Conservation (phyloP, 92 coral and sea anemone genomes). For the Porites divaricata region DNA sequence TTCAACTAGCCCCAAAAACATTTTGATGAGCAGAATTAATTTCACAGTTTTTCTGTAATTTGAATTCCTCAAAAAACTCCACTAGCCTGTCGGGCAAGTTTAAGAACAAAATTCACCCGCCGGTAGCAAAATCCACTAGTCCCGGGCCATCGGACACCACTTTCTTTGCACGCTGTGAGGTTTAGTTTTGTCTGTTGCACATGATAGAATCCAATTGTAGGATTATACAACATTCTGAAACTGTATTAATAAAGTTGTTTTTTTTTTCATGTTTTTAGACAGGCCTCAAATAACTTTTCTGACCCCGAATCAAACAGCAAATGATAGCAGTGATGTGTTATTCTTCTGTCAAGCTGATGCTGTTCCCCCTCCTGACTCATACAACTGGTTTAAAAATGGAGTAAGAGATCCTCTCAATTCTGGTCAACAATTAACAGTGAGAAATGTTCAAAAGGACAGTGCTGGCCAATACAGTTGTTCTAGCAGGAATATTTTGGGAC, state of each 20-base stretch:
- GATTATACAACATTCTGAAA: neutral
- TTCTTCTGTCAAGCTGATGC: conserved; percentile 51
- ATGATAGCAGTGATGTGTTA: conserved; percentile 21
- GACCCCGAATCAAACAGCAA: conserved; percentile 27
- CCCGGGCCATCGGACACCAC: too few species aligned
- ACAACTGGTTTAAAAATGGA: conserved; percentile 53
- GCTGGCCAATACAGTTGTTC: conserved; percentile 72
- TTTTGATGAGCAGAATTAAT: too few species aligned
- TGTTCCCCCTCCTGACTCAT: conserved; percentile 27
- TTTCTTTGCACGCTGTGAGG: too few species aligned
- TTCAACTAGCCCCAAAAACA: too few species aligned
- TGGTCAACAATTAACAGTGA: conserved; percentile 28
- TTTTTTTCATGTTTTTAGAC: conserved; percentile 16
- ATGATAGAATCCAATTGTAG: too few species aligned
- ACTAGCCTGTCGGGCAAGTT: too few species aligned
- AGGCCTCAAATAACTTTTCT: conserved; percentile 42
- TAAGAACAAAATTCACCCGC: too few species aligned
- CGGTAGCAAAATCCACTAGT: too few species aligned
- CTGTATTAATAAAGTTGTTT: neutral
- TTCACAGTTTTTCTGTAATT: too few species aligned
- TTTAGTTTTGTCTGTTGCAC: too few species aligned
- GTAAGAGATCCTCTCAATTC: neutral
- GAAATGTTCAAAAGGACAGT: conserved; percentile 25
- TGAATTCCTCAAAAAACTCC: too few species aligned
- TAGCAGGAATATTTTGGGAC: conserved; percentile 58